Base-by-base conservation (phyloP, 1,140 invertebrate genomes). In the Adelges cooleyi region DNA sequence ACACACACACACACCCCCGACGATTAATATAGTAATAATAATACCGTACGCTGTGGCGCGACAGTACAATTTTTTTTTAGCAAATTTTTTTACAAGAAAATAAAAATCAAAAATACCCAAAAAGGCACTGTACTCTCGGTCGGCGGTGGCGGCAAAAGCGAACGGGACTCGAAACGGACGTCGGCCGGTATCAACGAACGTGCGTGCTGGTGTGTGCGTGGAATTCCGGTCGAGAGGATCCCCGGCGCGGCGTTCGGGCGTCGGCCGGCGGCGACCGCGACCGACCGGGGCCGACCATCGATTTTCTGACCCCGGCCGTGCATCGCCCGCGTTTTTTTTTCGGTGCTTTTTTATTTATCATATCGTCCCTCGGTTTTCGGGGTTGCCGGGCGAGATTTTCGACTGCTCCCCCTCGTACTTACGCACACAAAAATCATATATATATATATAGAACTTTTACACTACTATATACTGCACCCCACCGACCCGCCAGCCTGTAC, bases 161-260 rank as follows among this genome's bases (percentile, higher is more conserved):
- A 3, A 20, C 52, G 20, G 8, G n/a, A 42, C 42, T n/a, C 4
- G 5, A 3, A 20, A 29, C 17, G 4, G 17, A 23, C 42, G 18
- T 3, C 42, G 18, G 20, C 56, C 42, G 25, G 4, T 29, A 22
- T 9, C 17, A 3, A 15, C 2, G 56, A 62, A 62, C 56, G 56
- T 48, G 56, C 56, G 56, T 62, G 56, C 56, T 62, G 56, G 56
- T 48, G 56, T 62, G 56, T 48, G 56, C 40, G 40, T 62, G 56
- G 56, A 62, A 62, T 62, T 62, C 56, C 56, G 56, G 56, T 62
- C 56, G 56, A 62, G 46, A 62, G 56, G 56, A 62, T 62, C 56
- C 56, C 53, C 56, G 40, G 56, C 15, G 56, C 42, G 36, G 54
- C 56, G 42, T 62, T 62, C 56, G 56, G 56, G 56, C 56, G 56